phyloP scores from a whole-genome alignment of 2,888 invertebrate genomes.

The Pyrocoelia pectoralis region DNA sequence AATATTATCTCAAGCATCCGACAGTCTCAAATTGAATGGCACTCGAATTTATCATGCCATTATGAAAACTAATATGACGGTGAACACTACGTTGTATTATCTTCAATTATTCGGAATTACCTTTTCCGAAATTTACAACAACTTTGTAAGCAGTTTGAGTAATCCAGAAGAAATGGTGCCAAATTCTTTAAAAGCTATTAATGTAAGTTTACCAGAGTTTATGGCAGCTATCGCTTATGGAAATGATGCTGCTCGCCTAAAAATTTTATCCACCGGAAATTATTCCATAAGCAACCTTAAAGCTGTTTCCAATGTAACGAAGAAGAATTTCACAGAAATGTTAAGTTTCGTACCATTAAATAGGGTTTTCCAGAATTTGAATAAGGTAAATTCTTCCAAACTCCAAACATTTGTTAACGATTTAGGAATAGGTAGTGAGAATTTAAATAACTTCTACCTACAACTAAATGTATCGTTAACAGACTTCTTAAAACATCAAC shows the following conservation, averaged over 20 bases:
- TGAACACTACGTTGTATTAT: background rate
- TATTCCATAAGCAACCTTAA: slow-evolving; percentile 28
- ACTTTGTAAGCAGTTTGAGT: slow-evolving; percentile 19
- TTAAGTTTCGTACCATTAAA: slow-evolving; percentile 24
- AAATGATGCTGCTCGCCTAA: slow-evolving; percentile 22
- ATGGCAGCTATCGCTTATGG: slow-evolving; percentile 23
- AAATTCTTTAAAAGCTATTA: slow-evolving; percentile 22
- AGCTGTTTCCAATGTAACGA: slow-evolving; percentile 16
- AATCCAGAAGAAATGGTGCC: slow-evolving; percentile 14
- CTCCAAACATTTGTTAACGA: slow-evolving; percentile 15
- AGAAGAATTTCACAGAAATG: slow-evolving; percentile 23
- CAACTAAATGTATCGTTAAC: slow-evolving; percentile 21
- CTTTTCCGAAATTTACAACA: slow-evolving; percentile 24
- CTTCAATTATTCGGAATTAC: slow-evolving; percentile 15
- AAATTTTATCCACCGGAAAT: slow-evolving; percentile 32
- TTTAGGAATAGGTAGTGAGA: slow-evolving; percentile 12
- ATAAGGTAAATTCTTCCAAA: slow-evolving; percentile 2
- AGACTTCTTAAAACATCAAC: slow-evolving; percentile 21
- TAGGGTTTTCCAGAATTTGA: slow-evolving; percentile 4
- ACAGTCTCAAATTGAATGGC: slow-evolving; percentile 7
- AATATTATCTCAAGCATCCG: slow-evolving; percentile 15
- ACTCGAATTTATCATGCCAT: slow-evolving; percentile 12
- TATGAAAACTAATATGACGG: slow-evolving; percentile 9
- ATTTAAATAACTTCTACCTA: slow-evolving; percentile 21
- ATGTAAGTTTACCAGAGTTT: slow-evolving; percentile 28